These are phyloP conservation scores for Mactromeris polynyma DNA, from an alignment of 2,888 invertebrate species.

Conservation along the genomic window DNA sequence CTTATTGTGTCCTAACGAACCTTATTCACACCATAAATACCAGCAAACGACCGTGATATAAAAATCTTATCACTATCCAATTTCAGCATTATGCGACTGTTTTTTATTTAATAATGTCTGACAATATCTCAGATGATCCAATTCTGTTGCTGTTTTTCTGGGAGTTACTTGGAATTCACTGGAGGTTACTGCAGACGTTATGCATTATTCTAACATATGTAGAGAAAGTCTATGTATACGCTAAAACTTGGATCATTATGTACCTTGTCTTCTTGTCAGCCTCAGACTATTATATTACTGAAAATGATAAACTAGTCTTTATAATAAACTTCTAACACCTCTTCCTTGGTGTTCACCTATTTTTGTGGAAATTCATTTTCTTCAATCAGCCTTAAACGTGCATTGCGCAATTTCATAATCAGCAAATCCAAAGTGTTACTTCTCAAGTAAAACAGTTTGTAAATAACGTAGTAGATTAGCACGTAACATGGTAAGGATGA, in stretches of 20 bases:
- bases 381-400: neutral
- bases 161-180: neutral
- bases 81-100: slow-evolving; percentile 22
- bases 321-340: neutral
- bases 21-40: slow-evolving; percentile 27
- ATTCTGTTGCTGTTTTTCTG: neutral
- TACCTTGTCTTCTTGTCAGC: neutral
- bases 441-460: neutral
- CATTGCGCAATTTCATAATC: neutral
- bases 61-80: slow-evolving; percentile 34
- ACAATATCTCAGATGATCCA: neutral
- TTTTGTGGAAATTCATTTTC: neutral
- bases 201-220: neutral
- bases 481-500: neutral
- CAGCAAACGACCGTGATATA: slow-evolving; percentile 23
- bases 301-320: neutral
- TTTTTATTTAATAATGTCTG: slow-evolving; percentile 29
- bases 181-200: neutral
- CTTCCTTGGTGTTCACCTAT: neutral
- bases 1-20: slow-evolving; percentile 29
- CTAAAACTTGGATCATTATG: neutral
- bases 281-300: neutral
- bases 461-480: neutral
- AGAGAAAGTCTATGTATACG: neutral
- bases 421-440: neutral